These are phyloP conservation scores for Ormyrus rosae DNA, from an alignment of 2,888 invertebrate genomes.

Conservation along the genomic window DNA sequence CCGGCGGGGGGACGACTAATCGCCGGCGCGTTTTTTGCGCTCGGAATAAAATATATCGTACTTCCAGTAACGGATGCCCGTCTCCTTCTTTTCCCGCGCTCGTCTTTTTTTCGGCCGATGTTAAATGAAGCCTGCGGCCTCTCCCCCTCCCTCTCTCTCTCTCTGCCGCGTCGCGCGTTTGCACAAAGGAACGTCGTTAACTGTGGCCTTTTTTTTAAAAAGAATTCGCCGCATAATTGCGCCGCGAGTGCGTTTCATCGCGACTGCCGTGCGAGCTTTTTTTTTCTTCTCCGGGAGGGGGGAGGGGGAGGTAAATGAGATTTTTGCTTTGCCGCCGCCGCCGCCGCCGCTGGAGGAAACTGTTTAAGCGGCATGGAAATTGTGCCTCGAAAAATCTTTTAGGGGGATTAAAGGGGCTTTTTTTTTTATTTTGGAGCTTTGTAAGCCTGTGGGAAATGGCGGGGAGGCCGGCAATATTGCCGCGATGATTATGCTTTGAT, in stretches of 20 bases:
- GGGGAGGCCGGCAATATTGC: too few relatives aligned
- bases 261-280: too few relatives aligned
- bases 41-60: constrained; percentile 20
- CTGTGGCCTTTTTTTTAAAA: not conserved
- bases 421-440: too few relatives aligned
- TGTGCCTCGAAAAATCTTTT: constrained; percentile 1
- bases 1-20: too few relatives aligned
- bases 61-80: constrained; percentile 26
- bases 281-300: too few relatives aligned
- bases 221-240: constrained; percentile 28
- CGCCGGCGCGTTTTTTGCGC: constrained; percentile 6
- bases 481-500: too few relatives aligned
- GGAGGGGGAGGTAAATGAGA: not conserved
- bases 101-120: not conserved
- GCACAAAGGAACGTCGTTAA: constrained; percentile 34
- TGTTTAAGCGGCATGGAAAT: not conserved
- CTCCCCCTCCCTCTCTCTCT: too few relatives aligned
- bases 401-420: not conserved
- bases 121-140: constrained; percentile 16
- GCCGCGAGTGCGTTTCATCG: too few relatives aligned
- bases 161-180: not conserved
- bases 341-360: not conserved
- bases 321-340: not conserved
- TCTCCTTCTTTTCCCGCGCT: not conserved
- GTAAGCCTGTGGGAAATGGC: too few relatives aligned